Conservation (phyloP, 1,140 invertebrate species). For the Stegodyphus dumicola region DNA sequence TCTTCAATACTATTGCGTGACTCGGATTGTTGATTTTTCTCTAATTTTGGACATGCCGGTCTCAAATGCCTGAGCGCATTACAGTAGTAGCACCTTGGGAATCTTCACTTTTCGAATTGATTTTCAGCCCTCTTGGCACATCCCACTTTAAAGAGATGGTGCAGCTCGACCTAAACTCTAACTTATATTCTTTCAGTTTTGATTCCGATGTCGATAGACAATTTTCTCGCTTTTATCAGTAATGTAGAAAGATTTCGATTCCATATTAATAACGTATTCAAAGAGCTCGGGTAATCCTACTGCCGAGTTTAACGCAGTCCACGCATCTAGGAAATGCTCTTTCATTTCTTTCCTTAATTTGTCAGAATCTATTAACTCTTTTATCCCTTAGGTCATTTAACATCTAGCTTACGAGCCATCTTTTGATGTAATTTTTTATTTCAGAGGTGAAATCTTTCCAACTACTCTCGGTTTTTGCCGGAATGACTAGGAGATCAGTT, state of each 20-base stretch:
- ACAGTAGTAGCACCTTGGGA: neutral
- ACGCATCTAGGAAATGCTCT: neutral
- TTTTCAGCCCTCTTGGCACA: neutral
- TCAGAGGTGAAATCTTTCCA: constrained; percentile 1
- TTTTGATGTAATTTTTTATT: constrained; percentile 2
- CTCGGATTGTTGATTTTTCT: neutral
- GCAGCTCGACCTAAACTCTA: neutral
- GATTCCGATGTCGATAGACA: neutral
- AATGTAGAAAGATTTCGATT: neutral
- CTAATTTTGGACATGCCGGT: neutral
- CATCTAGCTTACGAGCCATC: neutral
- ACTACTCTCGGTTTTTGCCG: neutral
- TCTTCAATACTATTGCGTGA: neutral
- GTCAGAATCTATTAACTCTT: neutral
- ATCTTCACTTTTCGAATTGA: neutral
- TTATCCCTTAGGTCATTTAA: neutral
- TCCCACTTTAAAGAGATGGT: neutral
- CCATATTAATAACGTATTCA: neutral
- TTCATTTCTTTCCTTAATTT: neutral
- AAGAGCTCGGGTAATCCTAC: neutral
- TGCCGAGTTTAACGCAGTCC: neutral
- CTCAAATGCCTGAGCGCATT: neutral
- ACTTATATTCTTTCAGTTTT: neutral
- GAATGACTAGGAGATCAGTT: neutral
- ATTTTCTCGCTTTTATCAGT: neutral